Percentiles rank a stretch among this genome's conserved stretches.
Evolutionary conservation across 2,113 vertebrate species (phyloP).

Genomic region (Tangachromis dhanisi): DNA sequence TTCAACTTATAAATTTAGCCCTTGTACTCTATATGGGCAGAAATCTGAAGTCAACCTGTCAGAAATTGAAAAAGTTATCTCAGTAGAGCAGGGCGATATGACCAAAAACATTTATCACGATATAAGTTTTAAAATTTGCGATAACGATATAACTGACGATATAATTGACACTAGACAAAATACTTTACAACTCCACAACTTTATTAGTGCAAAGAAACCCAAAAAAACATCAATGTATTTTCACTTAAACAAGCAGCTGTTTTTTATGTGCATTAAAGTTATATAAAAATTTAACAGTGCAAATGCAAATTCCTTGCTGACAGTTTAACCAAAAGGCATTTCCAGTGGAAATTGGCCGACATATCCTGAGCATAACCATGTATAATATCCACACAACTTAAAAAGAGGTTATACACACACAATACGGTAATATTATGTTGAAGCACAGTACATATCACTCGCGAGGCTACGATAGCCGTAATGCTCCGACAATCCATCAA

Average conservation of each 20-base stretch:
- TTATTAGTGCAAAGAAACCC: neutral
- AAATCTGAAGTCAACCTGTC: neutral
- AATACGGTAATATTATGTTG: too few relatives aligned
- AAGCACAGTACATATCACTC: too few relatives aligned
- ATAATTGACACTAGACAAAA: neutral
- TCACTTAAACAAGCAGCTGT: neutral
- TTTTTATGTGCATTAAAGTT: neutral
- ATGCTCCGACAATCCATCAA: too few relatives aligned
- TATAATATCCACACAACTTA: neutral
- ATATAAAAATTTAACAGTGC: neutral
- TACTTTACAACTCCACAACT: neutral
- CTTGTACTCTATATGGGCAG: neutral
- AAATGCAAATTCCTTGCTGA: neutral
- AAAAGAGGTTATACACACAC: too few relatives aligned
- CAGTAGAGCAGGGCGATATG: neutral
- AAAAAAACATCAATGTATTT: neutral
- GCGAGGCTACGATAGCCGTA: fast-evolving
- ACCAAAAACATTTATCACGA: neutral
- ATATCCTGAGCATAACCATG: neutral
- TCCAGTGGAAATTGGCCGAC: neutral
- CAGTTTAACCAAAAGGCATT: neutral
- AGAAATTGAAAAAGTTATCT: neutral
- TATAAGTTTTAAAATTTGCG: neutral
- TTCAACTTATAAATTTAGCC: neutral
- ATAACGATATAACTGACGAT: neutral